Conservation (phyloP, 2,113 vertebrate genomes). For the Myrmecobius fasciatus region DNA sequence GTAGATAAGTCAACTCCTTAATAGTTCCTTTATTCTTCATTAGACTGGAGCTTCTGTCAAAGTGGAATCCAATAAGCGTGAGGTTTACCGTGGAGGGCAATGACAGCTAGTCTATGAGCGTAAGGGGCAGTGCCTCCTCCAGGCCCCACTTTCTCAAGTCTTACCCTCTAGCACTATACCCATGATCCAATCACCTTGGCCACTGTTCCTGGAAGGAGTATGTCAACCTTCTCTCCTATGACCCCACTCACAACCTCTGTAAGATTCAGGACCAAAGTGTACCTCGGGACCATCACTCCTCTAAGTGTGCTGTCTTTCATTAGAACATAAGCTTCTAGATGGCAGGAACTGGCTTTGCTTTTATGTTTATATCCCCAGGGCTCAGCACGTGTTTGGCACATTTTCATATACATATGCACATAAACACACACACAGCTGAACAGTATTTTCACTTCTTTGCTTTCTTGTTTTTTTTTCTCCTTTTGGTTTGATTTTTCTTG, state of each 20-base stretch:
- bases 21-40: background rate
- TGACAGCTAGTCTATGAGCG: background rate
- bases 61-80: background rate
- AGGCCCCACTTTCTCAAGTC: background rate
- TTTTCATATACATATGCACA: too few species aligned
- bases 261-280: background rate
- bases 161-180: background rate
- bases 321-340: too few species aligned
- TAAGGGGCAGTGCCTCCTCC: background rate
- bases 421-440: too few species aligned
- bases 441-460: too few species aligned
- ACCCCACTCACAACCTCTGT: background rate
- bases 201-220: background rate
- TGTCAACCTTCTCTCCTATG: background rate
- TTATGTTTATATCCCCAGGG: too few species aligned
- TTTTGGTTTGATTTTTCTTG: too few species aligned
- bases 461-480: too few species aligned
- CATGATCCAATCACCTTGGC: background rate
- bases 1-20: background rate
- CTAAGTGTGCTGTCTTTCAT: too few species aligned
- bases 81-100: background rate
- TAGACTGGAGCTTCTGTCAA: background rate
- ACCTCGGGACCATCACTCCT: too few species aligned
- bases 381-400: too few species aligned
- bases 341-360: too few species aligned